Base-by-base conservation (phyloP, 1,140 invertebrate genomes). In the Drosophila watanabei region DNA sequence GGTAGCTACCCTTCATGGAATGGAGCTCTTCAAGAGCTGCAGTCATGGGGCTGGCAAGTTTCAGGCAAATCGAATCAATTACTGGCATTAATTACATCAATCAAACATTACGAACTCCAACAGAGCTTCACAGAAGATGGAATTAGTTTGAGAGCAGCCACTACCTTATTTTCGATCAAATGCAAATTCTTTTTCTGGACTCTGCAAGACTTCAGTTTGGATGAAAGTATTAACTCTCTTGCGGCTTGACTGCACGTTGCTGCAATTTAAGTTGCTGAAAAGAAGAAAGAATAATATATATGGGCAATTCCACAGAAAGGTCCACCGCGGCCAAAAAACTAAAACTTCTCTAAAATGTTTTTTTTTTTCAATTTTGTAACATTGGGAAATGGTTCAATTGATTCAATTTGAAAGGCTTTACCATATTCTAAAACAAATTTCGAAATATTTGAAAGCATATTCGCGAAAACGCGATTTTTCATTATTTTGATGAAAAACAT, bases 11-110 rank as follows among this genome's bases (percentile, higher is more conserved):
- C 18, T 51, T 14, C 14, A 41, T 51, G 30, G 28, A 49, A 28
- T 49, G 8, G 45, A 48, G 28, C 14, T 45, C 20, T 35, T 46
- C n/a, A 24, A 33, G 18, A 60, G 18, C n/a, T 20, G n/a, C 28
- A 30, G 52, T 18, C 14, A 18, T 20, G 18, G 8, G 61, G 51
- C 61, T 43, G 33, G 13, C 7, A 30, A 20, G 16, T 32, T 59
- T n/a, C 35, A 41, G 28, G n/a, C 8, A 13, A 61, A 57, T 39
- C 51, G 18, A 60, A 43, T 43, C 20, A 59, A 59, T 63, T 39
- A 39, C 51, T 20, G 13, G 18, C 52, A 20, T 39, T 32, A 30
- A 35, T 59, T 13, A 30, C 39, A 33, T 9, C 51, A 39, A 58
- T 59, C 52, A 39, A 62, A 13, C 5, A 30, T 18, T 30, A 11